Percentiles rank a stretch among this genome's conserved stretches.
Evolutionary conservation across 2,888 invertebrate species (phyloP).

Genomic region (Unio pictorum): DNA sequence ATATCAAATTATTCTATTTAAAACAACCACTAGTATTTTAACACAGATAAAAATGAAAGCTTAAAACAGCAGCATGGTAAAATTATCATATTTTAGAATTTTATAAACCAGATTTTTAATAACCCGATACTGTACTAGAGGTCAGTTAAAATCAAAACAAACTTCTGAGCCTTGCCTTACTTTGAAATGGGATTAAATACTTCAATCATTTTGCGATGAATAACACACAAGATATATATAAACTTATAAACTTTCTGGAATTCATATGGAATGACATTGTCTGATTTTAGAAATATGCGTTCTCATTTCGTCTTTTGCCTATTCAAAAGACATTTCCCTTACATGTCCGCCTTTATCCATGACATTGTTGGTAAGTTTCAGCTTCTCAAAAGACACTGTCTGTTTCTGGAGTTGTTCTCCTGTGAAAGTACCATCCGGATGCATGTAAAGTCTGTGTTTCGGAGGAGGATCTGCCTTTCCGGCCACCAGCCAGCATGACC

Average conservation of each 20-base stretch:
- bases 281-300: background rate
- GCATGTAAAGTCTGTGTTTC: constrained; percentile 91
- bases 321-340: constrained; percentile 20
- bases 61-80: too few species aligned
- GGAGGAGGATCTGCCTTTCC: constrained; percentile 96
- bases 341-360: constrained; percentile 76
- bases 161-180: too few species aligned
- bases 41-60: too few species aligned
- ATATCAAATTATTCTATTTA: too few species aligned
- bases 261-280: background rate
- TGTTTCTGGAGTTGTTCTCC: constrained; percentile 96
- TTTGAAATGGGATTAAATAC: too few species aligned
- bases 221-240: too few species aligned
- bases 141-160: too few species aligned
- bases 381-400: constrained; percentile 98
- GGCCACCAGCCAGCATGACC: constrained; percentile 97
- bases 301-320: background rate
- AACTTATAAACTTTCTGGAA: background rate
- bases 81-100: too few species aligned
- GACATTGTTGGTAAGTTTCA: constrained; percentile 98
- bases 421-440: constrained; percentile 96
- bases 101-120: too few species aligned
- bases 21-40: too few species aligned
- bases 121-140: too few species aligned
- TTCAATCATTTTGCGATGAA: too few species aligned